These are phyloP conservation scores for Halichoerus grypus DNA, from an alignment of 2,113 vertebrate species.

Conservation along the genomic window DNA sequence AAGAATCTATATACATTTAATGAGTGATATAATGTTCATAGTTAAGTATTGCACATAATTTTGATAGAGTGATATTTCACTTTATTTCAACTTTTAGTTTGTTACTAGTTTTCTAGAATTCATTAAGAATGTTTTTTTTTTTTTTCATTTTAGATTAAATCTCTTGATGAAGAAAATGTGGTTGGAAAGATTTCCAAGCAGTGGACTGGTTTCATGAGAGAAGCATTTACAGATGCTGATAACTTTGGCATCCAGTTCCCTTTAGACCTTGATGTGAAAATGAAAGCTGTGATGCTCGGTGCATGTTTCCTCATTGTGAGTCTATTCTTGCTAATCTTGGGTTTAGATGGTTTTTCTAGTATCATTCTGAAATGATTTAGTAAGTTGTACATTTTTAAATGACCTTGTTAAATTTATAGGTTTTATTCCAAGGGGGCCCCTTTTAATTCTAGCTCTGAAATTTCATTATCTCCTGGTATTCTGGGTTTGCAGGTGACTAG, in stretches of 20 bases:
- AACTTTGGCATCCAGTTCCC: slow-evolving; percentile 97
- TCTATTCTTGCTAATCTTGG: slow-evolving; percentile 52
- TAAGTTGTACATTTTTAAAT: not conserved
- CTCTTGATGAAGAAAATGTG: slow-evolving; percentile 90
- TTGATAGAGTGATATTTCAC: not conserved
- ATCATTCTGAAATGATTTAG: not conserved
- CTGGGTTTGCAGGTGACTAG: not conserved
- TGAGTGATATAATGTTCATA: not conserved
- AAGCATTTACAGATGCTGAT: slow-evolving; percentile 93
- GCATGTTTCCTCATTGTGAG: slow-evolving; percentile 98
- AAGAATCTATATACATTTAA: not conserved
- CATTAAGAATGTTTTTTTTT: slow-evolving; percentile 11
- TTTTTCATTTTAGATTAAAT: slow-evolving; percentile 88
- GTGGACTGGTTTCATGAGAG: slow-evolving; percentile 93
- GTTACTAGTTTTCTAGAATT: not conserved
- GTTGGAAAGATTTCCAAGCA: slow-evolving; percentile 96
- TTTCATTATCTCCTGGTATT: not conserved
- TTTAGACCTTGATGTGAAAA: slow-evolving; percentile 94
- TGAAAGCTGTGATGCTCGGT: slow-evolving; percentile 96
- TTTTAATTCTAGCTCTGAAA: slow-evolving; percentile 27
- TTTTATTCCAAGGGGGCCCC: not conserved
- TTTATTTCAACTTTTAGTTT: not conserved
- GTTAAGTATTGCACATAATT: not conserved
- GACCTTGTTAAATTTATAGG: not conserved
- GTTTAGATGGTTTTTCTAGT: not conserved